Base-by-base conservation (phyloP, 2,888 invertebrate genomes). In the Drosophila stalkeri region DNA sequence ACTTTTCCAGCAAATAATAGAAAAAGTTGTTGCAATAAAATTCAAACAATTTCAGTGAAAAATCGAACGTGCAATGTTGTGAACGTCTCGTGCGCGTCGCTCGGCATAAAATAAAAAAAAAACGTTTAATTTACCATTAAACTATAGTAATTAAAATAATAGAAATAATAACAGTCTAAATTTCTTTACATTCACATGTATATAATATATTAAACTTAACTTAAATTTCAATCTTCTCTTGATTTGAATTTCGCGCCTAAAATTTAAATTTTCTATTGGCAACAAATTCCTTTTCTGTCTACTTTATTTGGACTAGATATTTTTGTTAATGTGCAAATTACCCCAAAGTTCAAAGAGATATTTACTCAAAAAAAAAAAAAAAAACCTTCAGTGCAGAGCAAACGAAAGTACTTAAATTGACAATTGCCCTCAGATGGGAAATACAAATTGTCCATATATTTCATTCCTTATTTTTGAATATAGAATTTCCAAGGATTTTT, bases 31-130 rank as follows among this genome's bases (percentile, higher is more conserved):
- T 73, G 87, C 77, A 89, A 86, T 85, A 76, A 83, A 80, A 83
- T 77, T 20, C 81, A 82, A 84, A 64, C 77, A 74, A 82, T 82
- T 86, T 80, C 88, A 88, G 88, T 89, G 68, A 74, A 89, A 89
- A 81, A 86, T 81, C 82, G 86, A 86, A 89, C 87, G 89, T 80
- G 81, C 55, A 57, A 61, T 57, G 87, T 75, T 76, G 52, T 72
- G 68, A 88, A 88, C 84, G 89, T 82, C 52, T 77, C 39, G 71
- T 46, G 44, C 67, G 77, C 72, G 67, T 62, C 35, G 72, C 61
- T 61, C 61, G 46, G 23, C 23, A 14, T n/a, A n/a, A n/a, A 20
- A 44, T 43, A 47, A n/a, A 47, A 41, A 63, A 72, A 52, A 75
- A 52, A 51, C 54, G 41, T 31, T 11, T 11, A 54, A 33, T 1